These are phyloP conservation scores for Triplophysa dalaica DNA, from an alignment of 2,113 vertebrate genomes.

Conservation along the genomic window DNA sequence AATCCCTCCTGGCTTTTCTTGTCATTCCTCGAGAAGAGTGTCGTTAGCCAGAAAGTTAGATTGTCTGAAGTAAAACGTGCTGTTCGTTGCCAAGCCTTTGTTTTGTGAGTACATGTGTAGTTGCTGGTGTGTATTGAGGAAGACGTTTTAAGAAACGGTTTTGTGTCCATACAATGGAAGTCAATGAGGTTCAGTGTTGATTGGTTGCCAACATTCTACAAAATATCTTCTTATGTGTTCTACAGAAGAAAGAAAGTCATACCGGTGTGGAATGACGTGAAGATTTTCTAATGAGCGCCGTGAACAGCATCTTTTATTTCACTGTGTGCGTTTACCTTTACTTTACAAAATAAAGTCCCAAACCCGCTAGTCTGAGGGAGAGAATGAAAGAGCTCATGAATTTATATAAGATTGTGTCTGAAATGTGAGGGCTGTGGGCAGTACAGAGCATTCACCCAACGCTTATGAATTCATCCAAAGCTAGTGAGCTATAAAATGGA, in stretches of 20 bases:
- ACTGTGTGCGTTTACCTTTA: constrained; percentile 14
- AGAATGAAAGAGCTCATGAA: constrained; percentile 64
- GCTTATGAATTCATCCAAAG: constrained; percentile 70
- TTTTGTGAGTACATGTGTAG: no score
- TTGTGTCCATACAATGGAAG: no score
- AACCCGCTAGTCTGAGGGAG: constrained; percentile 49
- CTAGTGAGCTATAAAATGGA: constrained; percentile 75
- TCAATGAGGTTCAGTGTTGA: no score
- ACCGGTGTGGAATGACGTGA: no score
- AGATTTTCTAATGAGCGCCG: constrained; percentile 10
- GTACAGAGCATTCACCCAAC: constrained; percentile 54
- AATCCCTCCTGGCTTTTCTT: background rate
- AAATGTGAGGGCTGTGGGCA: constrained; percentile 58
- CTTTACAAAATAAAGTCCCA: constrained; percentile 22
- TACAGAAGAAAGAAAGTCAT: no score
- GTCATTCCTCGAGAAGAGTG: constrained; percentile 18
- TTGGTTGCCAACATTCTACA: no score
- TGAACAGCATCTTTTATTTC: constrained; percentile 20
- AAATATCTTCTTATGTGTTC: no score
- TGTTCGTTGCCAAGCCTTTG: no score
- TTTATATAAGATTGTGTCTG: constrained; percentile 67
- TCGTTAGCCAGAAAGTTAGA: constrained; percentile 12
- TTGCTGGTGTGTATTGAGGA: no score
- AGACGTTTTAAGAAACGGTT: no score
- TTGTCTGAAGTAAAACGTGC: background rate